phyloP scores from a whole-genome alignment of 2,797 vertebrate genomes.

The Ibycter americanus region DNA sequence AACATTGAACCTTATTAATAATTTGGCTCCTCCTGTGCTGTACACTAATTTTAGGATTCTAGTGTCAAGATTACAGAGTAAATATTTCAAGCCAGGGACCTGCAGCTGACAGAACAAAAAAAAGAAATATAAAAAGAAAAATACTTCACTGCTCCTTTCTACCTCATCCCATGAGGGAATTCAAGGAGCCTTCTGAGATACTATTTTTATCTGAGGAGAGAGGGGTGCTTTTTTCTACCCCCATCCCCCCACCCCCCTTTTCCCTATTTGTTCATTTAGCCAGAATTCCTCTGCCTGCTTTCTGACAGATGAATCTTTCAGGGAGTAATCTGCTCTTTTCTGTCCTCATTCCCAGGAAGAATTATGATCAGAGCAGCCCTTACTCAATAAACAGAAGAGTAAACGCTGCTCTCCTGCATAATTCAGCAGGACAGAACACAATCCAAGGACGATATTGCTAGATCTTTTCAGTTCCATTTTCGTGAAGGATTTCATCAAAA shows the following conservation, averaged over 20 bases:
- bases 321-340: neutral
- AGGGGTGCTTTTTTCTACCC: neutral
- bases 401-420: neutral
- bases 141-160: neutral
- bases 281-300: neutral
- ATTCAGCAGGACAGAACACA: neutral
- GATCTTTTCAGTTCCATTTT: neutral
- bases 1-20: neutral
- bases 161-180: accelerated
- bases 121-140: neutral
- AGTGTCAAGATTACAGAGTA: neutral
- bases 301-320: neutral
- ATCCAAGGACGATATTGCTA: neutral
- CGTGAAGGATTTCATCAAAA: neutral
- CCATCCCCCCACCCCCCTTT: accelerated
- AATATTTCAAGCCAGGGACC: neutral
- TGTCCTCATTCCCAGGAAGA: neutral
- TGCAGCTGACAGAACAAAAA: neutral
- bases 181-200: neutral
- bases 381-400: neutral
- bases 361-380: neutral
- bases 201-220: neutral
- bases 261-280: neutral
- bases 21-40: neutral
- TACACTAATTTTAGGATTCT: neutral